A percentile compares a stretch with the other conserved stretches of the same genome.
phyloP scores from a whole-genome alignment of 2,113 vertebrate genomes.

The Lipophrys pholis region DNA sequence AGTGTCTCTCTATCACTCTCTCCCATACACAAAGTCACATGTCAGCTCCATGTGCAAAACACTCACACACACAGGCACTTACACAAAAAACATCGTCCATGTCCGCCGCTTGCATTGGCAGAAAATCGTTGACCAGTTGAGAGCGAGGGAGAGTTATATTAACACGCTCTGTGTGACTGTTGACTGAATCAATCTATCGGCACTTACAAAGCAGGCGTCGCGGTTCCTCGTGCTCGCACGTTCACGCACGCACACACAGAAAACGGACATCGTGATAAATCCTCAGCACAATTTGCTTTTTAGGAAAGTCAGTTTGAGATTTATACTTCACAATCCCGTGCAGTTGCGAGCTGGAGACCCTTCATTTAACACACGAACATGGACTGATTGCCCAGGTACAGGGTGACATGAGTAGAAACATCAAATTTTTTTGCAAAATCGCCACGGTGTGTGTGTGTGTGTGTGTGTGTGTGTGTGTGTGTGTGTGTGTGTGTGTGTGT shows the following conservation, averaged over 20 bases:
- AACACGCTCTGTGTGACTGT: neutral
- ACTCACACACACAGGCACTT: slow-evolving; percentile 9
- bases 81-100: neutral
- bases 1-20: neutral
- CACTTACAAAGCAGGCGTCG: neutral
- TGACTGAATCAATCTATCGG: neutral
- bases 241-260: neutral
- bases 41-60: slow-evolving; percentile 49
- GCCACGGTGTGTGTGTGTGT: no score
- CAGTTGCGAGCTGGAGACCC: slow-evolving; percentile 3
- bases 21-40: slow-evolving; percentile 57
- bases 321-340: slow-evolving; percentile 33
- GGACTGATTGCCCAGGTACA: no score
- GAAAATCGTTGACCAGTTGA: slow-evolving; percentile 27
- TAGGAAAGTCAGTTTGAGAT: slow-evolving; percentile 17
- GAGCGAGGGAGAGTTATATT: slow-evolving; percentile 4
- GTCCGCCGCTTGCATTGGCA: slow-evolving; percentile 11
- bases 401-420: no score
- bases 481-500: slow-evolving; percentile 4
- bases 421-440: neutral
- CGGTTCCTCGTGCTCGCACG: neutral
- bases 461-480: slow-evolving; percentile 2
- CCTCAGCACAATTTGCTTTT: slow-evolving; percentile 18
- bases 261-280: slow-evolving; percentile 9
- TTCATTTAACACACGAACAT: neutral